Percentiles rank a stretch among this genome's conserved stretches.
These are phyloP conservation scores for Ciconia maguari DNA, from an alignment of 2,113 vertebrate genomes.

Conservation along the genomic window DNA sequence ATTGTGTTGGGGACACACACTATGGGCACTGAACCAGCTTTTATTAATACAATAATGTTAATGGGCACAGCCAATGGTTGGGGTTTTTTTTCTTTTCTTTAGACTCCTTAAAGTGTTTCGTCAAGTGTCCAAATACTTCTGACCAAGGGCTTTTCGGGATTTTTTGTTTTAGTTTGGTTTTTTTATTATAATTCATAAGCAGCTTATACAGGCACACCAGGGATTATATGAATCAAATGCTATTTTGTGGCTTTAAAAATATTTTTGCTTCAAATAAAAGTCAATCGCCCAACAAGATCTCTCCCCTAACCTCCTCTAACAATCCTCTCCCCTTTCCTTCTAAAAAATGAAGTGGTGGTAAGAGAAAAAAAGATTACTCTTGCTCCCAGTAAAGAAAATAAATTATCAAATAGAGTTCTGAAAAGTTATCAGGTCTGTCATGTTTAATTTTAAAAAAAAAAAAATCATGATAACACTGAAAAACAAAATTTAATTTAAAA, in stretches of 20 bases:
- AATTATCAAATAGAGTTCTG: too few species aligned
- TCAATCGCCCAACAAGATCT: neutral
- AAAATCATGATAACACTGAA: neutral
- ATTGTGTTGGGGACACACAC: neutral
- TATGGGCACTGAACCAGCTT: neutral
- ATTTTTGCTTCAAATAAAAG: neutral
- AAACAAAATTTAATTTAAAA: neutral
- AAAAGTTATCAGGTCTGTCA: neutral
- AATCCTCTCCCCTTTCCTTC: neutral
- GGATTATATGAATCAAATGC: neutral
- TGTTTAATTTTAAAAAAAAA: neutral
- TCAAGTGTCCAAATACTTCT: slow-evolving; percentile 4
- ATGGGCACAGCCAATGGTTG: neutral
- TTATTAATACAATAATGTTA: slow-evolving; percentile 4
- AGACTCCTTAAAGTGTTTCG: neutral
- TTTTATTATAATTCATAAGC: neutral
- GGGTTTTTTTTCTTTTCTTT: neutral
- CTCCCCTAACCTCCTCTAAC: neutral
- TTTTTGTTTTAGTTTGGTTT: neutral
- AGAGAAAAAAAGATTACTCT: neutral
- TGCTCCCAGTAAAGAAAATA: neutral
- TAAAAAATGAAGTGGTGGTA: neutral
- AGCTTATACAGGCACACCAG: neutral
- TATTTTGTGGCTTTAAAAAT: slow-evolving; percentile 8
- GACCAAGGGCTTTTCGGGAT: neutral